Conservation (phyloP, 1,140 invertebrate genomes). For the Bombus balteatus region DNA sequence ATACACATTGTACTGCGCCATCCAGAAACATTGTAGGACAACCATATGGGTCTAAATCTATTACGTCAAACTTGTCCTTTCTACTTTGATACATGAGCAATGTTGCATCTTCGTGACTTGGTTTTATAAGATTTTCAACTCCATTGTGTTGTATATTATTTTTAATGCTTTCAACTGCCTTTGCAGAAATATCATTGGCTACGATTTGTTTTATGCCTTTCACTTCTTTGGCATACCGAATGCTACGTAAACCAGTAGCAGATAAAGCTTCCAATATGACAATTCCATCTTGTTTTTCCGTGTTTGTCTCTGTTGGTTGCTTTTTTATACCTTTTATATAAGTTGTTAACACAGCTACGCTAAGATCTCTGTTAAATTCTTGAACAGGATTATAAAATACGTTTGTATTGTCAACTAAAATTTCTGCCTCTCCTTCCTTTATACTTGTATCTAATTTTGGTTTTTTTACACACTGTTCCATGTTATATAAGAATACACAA, state of each 20-base stretch:
- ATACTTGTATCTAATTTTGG: slow-evolving; percentile 70
- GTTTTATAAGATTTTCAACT: slow-evolving; percentile 88
- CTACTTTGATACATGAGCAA: slow-evolving; percentile 93
- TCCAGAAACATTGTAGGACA: slow-evolving; percentile 97
- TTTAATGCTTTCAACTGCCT: slow-evolving; percentile 93
- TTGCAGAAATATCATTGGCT: slow-evolving; percentile 96
- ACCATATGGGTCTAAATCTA: slow-evolving; percentile 99
- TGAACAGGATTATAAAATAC: slow-evolving; percentile 99
- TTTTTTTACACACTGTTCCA: slow-evolving; percentile 55
- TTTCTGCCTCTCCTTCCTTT: slow-evolving; percentile 90
- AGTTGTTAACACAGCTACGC: slow-evolving; percentile 80
- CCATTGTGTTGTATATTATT: slow-evolving; percentile 92
- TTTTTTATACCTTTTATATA: slow-evolving; percentile 73
- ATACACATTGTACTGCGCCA: slow-evolving; percentile 91
- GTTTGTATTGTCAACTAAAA: slow-evolving; percentile 86
- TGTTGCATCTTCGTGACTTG: slow-evolving; percentile 92
- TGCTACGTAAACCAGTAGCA: slow-evolving; percentile 96
- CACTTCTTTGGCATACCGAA: slow-evolving; percentile 98
- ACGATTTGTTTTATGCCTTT: slow-evolving; percentile 91
- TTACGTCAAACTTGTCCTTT: slow-evolving; percentile 90
- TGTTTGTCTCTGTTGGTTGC: slow-evolving; percentile 54
- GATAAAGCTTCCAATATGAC: slow-evolving; percentile 96
- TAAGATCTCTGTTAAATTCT: slow-evolving; percentile 97
- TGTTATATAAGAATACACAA: slow-evolving; percentile 12
- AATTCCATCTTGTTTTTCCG: slow-evolving; percentile 83